These are phyloP conservation scores for Pterocles orientalis DNA, from an alignment of 2,113 vertebrate species.

Conservation along the genomic window DNA sequence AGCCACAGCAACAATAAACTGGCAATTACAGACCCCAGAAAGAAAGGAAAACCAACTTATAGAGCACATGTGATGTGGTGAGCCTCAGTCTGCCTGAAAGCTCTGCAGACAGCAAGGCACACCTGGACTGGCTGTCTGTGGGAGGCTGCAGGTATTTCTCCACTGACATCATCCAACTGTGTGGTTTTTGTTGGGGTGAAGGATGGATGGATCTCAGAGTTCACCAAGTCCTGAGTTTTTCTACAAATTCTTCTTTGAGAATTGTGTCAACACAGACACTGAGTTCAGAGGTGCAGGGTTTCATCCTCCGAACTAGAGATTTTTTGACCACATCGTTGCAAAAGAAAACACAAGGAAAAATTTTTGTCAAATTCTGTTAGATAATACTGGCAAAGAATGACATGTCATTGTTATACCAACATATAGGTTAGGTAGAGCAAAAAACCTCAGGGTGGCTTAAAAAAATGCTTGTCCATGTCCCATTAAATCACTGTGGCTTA, in stretches of 20 bases:
- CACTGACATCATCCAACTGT: background rate
- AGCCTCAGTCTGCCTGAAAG: background rate
- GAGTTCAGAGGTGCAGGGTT: background rate
- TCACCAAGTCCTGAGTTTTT: background rate
- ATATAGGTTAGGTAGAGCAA: background rate
- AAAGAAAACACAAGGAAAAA: constrained; percentile 43
- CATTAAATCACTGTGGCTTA: constrained; percentile 62
- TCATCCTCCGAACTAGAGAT: background rate
- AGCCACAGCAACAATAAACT: background rate
- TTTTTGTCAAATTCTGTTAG: background rate
- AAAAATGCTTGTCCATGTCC: constrained; percentile 53
- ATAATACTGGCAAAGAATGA: background rate
- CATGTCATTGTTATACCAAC: background rate
- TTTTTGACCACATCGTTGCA: background rate
- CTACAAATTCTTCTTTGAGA: background rate
- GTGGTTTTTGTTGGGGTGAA: background rate
- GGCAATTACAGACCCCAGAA: background rate
- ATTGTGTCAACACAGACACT: background rate
- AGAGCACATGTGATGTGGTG: background rate
- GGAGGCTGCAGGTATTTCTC: background rate
- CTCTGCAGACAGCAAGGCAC: accelerated
- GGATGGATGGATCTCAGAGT: background rate
- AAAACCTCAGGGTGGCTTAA: constrained; percentile 46
- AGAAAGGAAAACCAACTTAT: background rate
- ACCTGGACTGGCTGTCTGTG: background rate